These are phyloP conservation scores for Oenanthe oenanthe DNA, from an alignment of 2,113 vertebrate species.

Conservation along the genomic window DNA sequence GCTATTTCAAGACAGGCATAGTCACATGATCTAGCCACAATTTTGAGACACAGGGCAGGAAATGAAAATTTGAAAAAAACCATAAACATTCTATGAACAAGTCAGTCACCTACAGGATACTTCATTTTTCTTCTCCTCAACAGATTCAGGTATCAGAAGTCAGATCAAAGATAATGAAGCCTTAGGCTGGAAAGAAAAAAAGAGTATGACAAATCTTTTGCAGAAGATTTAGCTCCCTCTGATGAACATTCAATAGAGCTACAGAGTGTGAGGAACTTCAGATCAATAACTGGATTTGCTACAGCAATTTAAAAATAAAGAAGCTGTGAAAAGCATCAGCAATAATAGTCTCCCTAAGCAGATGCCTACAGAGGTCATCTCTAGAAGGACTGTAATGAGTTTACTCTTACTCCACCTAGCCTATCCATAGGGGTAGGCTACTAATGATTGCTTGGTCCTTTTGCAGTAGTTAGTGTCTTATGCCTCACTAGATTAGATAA, in stretches of 20 bases:
- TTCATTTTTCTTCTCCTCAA: background rate
- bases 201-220: background rate
- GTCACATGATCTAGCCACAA: background rate
- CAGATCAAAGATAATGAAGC: background rate
- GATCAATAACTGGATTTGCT: conserved; percentile 33
- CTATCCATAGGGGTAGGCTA: background rate
- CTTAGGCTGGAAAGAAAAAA: background rate
- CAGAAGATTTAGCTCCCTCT: conserved; percentile 3
- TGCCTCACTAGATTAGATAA: conserved; percentile 56
- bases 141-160: background rate
- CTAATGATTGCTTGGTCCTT: conserved; percentile 22
- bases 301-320: background rate
- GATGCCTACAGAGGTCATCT: background rate
- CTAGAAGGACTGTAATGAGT: background rate
- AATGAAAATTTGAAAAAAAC: background rate
- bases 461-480: conserved; percentile 27
- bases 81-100: background rate
- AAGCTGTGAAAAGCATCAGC: background rate
- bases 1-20: background rate
- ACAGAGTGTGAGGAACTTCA: background rate
- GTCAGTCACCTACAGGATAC: background rate
- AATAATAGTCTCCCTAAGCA: background rate
- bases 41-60: background rate
- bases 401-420: background rate
- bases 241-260: background rate